Percentiles rank a stretch among this genome's conserved stretches.
Conservation (phyloP, 2,888 invertebrate genomes). For the Kryphioiulus occultus region DNA sequence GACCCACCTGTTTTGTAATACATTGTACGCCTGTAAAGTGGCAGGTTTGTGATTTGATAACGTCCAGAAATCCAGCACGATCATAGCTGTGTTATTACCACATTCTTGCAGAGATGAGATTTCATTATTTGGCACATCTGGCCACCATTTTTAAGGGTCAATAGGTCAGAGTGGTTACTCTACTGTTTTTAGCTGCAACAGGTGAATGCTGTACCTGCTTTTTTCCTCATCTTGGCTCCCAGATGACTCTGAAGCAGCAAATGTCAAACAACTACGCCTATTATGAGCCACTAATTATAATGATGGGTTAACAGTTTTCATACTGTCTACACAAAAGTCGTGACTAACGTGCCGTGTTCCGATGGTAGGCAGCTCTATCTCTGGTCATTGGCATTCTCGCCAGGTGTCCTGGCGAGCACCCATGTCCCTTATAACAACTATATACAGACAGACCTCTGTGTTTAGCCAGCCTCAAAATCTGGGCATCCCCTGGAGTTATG, state of each 20-base stretch:
- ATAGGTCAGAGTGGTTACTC: constrained; percentile 14
- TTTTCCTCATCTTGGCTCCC: not conserved
- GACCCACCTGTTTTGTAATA: constrained; percentile 14
- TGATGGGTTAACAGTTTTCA: constrained; percentile 28
- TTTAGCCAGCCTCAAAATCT: not conserved
- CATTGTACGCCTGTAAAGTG: not conserved
- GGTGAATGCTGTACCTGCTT: not conserved
- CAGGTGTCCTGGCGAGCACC: constrained; percentile 26
- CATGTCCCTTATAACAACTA: not conserved
- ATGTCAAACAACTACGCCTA: constrained; percentile 35
- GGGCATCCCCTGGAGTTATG: not conserved
- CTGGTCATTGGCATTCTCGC: constrained; percentile 26
- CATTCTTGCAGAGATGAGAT: not conserved
- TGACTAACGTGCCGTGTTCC: not conserved
- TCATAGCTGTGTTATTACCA: constrained; percentile 21
- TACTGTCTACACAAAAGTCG: constrained; percentile 20
- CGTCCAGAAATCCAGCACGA: constrained; percentile 31
- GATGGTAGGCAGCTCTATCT: not conserved
- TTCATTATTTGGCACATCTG: constrained; percentile 24
- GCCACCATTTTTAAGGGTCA: constrained; percentile 35
- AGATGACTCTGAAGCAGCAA: constrained; percentile 25
- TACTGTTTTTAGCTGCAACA: not conserved
- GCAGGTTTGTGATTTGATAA: constrained; percentile 31
- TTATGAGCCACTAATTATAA: constrained; percentile 20
- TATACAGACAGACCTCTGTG: not conserved